These are phyloP conservation scores for Patella ulyssiponensis DNA, from an alignment of 2,888 invertebrate genomes.

Conservation along the genomic window DNA sequence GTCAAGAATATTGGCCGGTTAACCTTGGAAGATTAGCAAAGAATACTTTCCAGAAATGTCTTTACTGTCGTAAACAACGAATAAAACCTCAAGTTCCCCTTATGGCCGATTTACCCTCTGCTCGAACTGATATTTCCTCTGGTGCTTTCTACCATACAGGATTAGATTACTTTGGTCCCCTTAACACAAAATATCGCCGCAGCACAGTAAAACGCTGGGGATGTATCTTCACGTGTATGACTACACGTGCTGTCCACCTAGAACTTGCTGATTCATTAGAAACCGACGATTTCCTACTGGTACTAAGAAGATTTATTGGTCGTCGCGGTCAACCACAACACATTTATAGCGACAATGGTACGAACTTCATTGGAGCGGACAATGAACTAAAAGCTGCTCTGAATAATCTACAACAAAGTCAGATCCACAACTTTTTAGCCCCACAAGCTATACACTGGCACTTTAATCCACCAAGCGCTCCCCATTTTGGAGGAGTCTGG, in stretches of 20 bases:
- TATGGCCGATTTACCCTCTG: slow-evolving; percentile 20
- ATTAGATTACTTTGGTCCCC: slow-evolving; percentile 24
- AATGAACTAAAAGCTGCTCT: slow-evolving; percentile 28
- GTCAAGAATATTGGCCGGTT: slow-evolving; percentile 14
- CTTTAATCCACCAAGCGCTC: slow-evolving; percentile 63
- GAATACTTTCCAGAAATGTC: neutral
- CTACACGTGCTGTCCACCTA: slow-evolving; percentile 20
- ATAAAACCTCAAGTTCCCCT: neutral
- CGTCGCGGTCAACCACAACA: slow-evolving; percentile 27
- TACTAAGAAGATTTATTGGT: slow-evolving; percentile 14
- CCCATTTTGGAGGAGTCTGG: slow-evolving; percentile 68
- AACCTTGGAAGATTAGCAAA: neutral
- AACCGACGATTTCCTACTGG: slow-evolving; percentile 24
- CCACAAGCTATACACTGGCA: slow-evolving; percentile 56
- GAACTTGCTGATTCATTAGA: slow-evolving; percentile 20
- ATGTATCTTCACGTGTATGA: slow-evolving; percentile 24
- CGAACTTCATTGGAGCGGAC: slow-evolving; percentile 41
- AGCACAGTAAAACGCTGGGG: slow-evolving; percentile 20
- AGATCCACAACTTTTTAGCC: slow-evolving; percentile 24
- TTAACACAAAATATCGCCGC: slow-evolving; percentile 14
- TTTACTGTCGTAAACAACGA: neutral
- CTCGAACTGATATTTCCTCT: neutral
- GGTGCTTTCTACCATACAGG: slow-evolving; percentile 16
- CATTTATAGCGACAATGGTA: slow-evolving; percentile 39
- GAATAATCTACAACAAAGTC: slow-evolving; percentile 16